A percentile compares a stretch with the other conserved stretches of the same genome.
Evolutionary conservation across 2,888 invertebrate species (phyloP).

Genomic region (Embidobia sp.): DNA sequence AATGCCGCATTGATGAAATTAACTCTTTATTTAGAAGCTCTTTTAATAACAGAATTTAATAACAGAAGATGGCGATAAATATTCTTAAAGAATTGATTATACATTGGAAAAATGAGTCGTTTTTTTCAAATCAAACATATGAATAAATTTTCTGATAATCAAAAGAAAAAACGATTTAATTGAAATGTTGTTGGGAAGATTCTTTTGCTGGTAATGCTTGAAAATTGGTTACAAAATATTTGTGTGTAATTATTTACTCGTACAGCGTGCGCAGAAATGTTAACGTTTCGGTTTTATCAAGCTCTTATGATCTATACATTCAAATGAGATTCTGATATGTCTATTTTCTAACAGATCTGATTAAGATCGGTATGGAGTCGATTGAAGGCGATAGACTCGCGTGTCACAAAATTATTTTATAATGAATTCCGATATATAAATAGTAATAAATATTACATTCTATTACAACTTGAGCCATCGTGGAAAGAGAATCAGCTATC

Average conservation of each 20-base stretch:
- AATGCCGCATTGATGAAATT: too few relatives aligned
- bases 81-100: too few relatives aligned
- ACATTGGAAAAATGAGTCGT: too few relatives aligned
- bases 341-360: conserved; percentile 53
- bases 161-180: too few relatives aligned
- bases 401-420: conserved; percentile 60
- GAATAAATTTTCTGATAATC: too few relatives aligned
- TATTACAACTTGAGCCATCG: conserved; percentile 52
- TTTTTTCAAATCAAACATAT: too few relatives aligned
- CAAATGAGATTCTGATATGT: conserved; percentile 57
- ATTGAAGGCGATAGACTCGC: conserved; percentile 54
- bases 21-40: too few relatives aligned
- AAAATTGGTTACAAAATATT: conserved; percentile 13
- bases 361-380: conserved; percentile 57
- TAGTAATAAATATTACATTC: conserved; percentile 60
- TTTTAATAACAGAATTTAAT: too few relatives aligned
- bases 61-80: too few relatives aligned
- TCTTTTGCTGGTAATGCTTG: background rate
- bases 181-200: background rate
- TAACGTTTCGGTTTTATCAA: conserved; percentile 33
- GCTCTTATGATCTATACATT: conserved; percentile 49
- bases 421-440: conserved; percentile 56
- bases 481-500: conserved; percentile 25
- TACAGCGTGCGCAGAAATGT: conserved; percentile 29
- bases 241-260: conserved; percentile 23